Base-by-base conservation (phyloP, 2,113 vertebrate genomes). In the Dicentrarchus labrax region DNA sequence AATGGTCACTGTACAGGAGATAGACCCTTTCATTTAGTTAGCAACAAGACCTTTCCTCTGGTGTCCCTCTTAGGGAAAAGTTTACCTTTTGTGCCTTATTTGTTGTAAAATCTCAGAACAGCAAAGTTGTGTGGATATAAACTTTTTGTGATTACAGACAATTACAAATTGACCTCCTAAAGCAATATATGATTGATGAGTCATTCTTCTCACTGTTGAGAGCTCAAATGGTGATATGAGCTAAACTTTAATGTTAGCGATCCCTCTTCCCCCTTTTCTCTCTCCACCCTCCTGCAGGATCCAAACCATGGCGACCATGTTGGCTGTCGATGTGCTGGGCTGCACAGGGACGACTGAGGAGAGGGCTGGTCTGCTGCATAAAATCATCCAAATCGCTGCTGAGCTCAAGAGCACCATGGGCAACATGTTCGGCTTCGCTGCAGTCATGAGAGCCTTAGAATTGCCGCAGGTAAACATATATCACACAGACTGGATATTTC, bases 401-500 rank as follows among this genome's bases (percentile, higher is more conserved):
- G 98, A 99, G 93, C 96, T 99, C 73, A 97, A 97, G 85, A 96
- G 94, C 81, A 97, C 94, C 62, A 94, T 97, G 96, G 97, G 97
- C 12, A 98, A 99, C 94, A 96, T 99, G 97, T 99, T 98, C 78
- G 97, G 98, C 65, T 99, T 99, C 6, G 96, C 97, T 0, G 96
- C 98, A 0, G 95, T 99, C 86, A 99, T 99, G 98, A 97, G 95
- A 0, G 96, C 97, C 1, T 86, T 99, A 69, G 97, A 99, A 86
- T 96, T 99, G 94, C 96, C 96, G 10, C 98, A 99, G 98, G 98
- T 99, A 95, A 80, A 62, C 12, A 12, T 0, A 9, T 17, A 7
- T 16, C 15, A 41, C 13, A 8, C 17, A 59, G 6, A 17, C 13
- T 17, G 48, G 12, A 57, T 6, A 57, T 4, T 59, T 60, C 1